phyloP scores from a whole-genome alignment of 2,113 vertebrate species.

The Prionailurus bengalensis region DNA sequence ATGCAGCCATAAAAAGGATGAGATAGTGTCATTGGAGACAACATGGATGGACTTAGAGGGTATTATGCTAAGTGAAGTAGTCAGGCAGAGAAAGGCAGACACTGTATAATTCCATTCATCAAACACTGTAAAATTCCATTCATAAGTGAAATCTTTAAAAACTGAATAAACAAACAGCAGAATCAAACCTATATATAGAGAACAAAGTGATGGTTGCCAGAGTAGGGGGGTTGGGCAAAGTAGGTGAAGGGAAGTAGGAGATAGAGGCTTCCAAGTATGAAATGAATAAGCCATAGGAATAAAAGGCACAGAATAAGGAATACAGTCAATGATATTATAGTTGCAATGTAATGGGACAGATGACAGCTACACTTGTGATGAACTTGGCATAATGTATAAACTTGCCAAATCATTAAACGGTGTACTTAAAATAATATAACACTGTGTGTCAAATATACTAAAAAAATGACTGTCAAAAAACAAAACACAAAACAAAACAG shows the following conservation, averaged over 20 bases:
- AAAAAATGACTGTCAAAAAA: background rate
- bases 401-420: background rate
- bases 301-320: background rate
- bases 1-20: background rate
- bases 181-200: background rate
- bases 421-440: background rate
- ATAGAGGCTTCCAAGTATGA: background rate
- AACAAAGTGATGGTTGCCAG: background rate
- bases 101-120: background rate
- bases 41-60: background rate
- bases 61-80: background rate
- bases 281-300: background rate
- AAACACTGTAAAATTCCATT: background rate
- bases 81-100: background rate
- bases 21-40: background rate
- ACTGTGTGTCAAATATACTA: background rate
- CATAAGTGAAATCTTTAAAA: background rate
- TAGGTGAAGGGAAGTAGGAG: background rate
- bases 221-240: background rate
- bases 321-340: background rate
- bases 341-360: background rate
- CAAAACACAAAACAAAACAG: background rate
- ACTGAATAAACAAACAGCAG: background rate
- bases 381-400: background rate
- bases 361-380: background rate